Evolutionary conservation across 2,113 vertebrate species (phyloP).

Genomic region (Corythoichthys intestinalis): DNA sequence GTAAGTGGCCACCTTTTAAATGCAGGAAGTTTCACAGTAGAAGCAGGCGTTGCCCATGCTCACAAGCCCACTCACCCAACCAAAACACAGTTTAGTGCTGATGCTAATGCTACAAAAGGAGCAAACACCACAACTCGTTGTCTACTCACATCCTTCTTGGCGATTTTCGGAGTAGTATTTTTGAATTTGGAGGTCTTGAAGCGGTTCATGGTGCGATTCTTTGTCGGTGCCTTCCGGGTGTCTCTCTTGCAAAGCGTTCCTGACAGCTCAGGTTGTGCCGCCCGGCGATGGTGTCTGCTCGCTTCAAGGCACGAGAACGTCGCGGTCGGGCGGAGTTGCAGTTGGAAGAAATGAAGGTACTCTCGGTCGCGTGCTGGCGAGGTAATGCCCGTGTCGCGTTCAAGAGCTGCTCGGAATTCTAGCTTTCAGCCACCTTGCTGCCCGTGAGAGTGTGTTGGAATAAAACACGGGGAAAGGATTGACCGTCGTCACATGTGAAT

Average conservation of each 20-base stretch:
- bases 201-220: conserved; percentile 81
- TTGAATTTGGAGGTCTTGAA: conserved; percentile 91
- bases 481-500: no score
- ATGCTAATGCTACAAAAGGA: conserved; percentile 30
- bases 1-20: conserved; percentile 23
- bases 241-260: conserved; percentile 27
- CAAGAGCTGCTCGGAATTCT: background rate
- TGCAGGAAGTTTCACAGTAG: conserved; percentile 67
- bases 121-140: background rate
- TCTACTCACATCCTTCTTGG: conserved; percentile 82
- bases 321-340: conserved; percentile 19
- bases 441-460: background rate
- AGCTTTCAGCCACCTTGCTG: background rate
- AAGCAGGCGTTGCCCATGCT: conserved; percentile 46
- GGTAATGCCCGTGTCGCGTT: background rate
- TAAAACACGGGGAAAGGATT: no score
- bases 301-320: conserved; percentile 10
- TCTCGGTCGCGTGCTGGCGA: background rate
- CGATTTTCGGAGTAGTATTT: conserved; percentile 81
- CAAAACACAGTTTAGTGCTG: background rate
- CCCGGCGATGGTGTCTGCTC: conserved; percentile 13
- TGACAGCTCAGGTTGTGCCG: conserved; percentile 52
- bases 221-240: conserved; percentile 71
- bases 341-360: background rate
- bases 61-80: background rate